A percentile compares a stretch with the other conserved stretches of the same genome.
Conservation (phyloP, 1,140 invertebrate species). For the Belonocnema kinseyi region DNA sequence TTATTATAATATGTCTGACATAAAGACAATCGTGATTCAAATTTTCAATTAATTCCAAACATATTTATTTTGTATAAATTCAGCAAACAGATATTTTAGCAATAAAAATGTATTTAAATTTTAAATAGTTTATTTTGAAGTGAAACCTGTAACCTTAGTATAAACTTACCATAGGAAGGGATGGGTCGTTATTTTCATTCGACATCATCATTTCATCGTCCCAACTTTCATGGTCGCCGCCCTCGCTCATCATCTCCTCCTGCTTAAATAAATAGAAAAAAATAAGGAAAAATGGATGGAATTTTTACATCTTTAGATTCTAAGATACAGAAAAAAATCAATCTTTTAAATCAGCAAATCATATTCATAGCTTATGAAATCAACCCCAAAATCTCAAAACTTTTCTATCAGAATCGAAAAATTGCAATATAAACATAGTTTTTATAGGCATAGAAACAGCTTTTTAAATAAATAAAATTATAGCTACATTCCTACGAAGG, state of each 20-base stretch:
- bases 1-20: too few species aligned
- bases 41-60: too few species aligned
- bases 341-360: not conserved
- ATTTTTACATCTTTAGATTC: too few species aligned
- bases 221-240: conserved; percentile 72
- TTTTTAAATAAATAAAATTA: conserved; percentile 3
- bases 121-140: too few species aligned
- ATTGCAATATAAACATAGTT: not conserved
- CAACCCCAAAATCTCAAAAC: too few species aligned
- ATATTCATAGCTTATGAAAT: too few species aligned
- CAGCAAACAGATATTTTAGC: too few species aligned
- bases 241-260: conserved; percentile 74
- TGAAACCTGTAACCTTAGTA: conserved; percentile 34
- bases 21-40: too few species aligned
- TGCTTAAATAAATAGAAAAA: conserved; percentile 49
- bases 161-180: conserved; percentile 63
- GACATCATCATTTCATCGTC: conserved; percentile 70
- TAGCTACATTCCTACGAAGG: conserved; percentile 1
- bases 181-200: conserved; percentile 67
- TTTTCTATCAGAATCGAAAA: not conserved
- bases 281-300: too few species aligned
- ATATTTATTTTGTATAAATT: too few species aligned
- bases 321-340: not conserved
- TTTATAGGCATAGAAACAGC: not conserved
- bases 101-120: too few species aligned